Evolutionary conservation across 2,113 vertebrate species (phyloP).

Genomic region (Chascanopsetta lugubris): DNA sequence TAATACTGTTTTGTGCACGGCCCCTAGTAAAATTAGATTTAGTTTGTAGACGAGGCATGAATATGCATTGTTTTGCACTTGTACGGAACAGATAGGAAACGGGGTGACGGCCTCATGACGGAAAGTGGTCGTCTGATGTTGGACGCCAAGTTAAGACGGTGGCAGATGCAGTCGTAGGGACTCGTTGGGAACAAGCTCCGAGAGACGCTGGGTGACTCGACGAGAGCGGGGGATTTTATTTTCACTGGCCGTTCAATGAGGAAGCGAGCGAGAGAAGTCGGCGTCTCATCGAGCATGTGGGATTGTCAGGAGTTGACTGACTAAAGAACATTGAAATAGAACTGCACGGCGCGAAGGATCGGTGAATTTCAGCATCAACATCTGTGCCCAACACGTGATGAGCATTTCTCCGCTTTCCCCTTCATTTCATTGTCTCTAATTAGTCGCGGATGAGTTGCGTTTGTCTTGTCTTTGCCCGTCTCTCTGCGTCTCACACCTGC

Average conservation of each 20-base stretch:
- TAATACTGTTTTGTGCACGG: too few species aligned
- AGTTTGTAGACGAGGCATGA: too few species aligned
- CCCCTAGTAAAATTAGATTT: too few species aligned
- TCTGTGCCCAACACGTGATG: slow-evolving; percentile 23
- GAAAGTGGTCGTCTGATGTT: slow-evolving; percentile 4
- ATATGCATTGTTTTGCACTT: too few species aligned
- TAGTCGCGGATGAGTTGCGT: slow-evolving; percentile 62
- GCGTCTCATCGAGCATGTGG: background rate
- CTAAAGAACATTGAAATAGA: too few species aligned
- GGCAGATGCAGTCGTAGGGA: slow-evolving; percentile 6
- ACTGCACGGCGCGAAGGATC: too few species aligned
- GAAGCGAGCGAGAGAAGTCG: background rate
- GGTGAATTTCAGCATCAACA: slow-evolving; percentile 1
- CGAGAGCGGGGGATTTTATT: slow-evolving; percentile 21
- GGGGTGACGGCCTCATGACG: too few species aligned
- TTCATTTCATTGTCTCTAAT: slow-evolving; percentile 53
- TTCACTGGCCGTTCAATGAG: slow-evolving; percentile 4
- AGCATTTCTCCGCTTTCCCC: slow-evolving; percentile 43
- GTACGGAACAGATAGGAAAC: too few species aligned
- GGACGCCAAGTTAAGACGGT: slow-evolving; percentile 4
- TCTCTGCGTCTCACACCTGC: slow-evolving; percentile 18
- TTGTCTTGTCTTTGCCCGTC: slow-evolving; percentile 37
- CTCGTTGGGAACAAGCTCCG: background rate
- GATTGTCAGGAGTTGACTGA: background rate
- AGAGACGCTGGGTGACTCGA: slow-evolving; percentile 1